Base-by-base conservation (phyloP, 2,888 invertebrate species). In the Drosophila acutilabella region DNA sequence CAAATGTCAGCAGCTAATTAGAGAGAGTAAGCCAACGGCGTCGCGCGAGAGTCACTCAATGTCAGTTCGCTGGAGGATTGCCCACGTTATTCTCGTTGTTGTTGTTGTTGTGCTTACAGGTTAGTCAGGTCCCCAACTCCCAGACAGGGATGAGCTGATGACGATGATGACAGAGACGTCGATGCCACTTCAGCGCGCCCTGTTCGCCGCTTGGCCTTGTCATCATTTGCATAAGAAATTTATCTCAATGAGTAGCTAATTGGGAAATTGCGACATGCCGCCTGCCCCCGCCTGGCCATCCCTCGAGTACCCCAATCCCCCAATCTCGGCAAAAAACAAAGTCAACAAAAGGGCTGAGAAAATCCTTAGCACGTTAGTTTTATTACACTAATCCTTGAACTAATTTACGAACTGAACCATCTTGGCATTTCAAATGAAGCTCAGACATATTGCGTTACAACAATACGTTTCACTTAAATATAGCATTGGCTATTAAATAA, bases 201-300 rank as follows among this genome's bases (percentile, higher is more conserved):
- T 23, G 30, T 33, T 30, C 62, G 44, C 57, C 60, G 64, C 67
- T 71, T 88, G 84, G 90, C 90, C 90, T 89, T 84, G 84, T 80
- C 89, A 83, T 89, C 84, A 89, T 85, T 85, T 85, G 90, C 85
- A 89, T 89, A 89, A 85, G 85, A 89, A 85, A 85, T 89, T 89
- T 89, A 87, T 87, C 89, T 87, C 87, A 89, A 85, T 85, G 88
- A 85, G 85, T 78, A 80, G 90, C 85, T 89, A 85, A 85, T 85
- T 85, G 85, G 89, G 81, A 85, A 85, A 89, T 87, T 78, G 89
- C 78, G 84, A 86, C 78, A 74, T 76, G 71, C 76, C 66, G 41
- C 44, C 50, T 42, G 16, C 16, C 13, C 44, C 13, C 1, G 10
- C 38, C 13, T 1, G 2, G 8, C n/a, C 18, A 48, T 53, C 33